Percentiles rank a stretch among this genome's conserved stretches.
phyloP scores from a whole-genome alignment of 92 coral and sea anemone species.

The Epizoanthus illoricatus region DNA sequence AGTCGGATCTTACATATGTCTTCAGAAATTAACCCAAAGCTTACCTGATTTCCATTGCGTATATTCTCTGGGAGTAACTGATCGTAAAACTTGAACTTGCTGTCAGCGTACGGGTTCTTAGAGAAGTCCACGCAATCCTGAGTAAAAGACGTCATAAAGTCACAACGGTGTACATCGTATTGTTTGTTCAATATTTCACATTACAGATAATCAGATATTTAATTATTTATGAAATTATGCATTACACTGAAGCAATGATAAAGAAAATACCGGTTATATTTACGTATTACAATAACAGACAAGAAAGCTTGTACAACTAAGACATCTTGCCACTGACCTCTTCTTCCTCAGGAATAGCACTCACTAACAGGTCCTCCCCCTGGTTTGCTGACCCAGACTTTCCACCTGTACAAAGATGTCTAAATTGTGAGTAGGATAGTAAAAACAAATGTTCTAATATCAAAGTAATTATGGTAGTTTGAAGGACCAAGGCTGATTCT shows the following conservation, averaged over 20 bases:
- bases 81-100: constrained; percentile 77
- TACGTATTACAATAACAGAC: neutral
- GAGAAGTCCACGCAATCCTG: constrained; percentile 74
- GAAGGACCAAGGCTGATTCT: too few relatives aligned
- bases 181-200: too few relatives aligned
- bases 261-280: too few relatives aligned
- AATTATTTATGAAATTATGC: too few relatives aligned
- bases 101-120: constrained; percentile 82
- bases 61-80: constrained; percentile 65
- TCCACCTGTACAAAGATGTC: neutral
- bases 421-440: too few relatives aligned
- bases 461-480: too few relatives aligned
- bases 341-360: constrained; percentile 22
- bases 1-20: too few relatives aligned
- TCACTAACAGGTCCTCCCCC: constrained; percentile 21
- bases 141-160: neutral
- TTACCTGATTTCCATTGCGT: constrained; percentile 63
- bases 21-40: neutral
- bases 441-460: too few relatives aligned
- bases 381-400: constrained; percentile 5
- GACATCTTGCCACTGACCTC: constrained; percentile 6
- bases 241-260: too few relatives aligned
- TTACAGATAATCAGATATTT: too few relatives aligned
- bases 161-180: too few relatives aligned
- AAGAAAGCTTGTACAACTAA: too few relatives aligned